These are phyloP conservation scores for Maniola hyperantus DNA, from an alignment of 2,888 invertebrate genomes.

Conservation along the genomic window DNA sequence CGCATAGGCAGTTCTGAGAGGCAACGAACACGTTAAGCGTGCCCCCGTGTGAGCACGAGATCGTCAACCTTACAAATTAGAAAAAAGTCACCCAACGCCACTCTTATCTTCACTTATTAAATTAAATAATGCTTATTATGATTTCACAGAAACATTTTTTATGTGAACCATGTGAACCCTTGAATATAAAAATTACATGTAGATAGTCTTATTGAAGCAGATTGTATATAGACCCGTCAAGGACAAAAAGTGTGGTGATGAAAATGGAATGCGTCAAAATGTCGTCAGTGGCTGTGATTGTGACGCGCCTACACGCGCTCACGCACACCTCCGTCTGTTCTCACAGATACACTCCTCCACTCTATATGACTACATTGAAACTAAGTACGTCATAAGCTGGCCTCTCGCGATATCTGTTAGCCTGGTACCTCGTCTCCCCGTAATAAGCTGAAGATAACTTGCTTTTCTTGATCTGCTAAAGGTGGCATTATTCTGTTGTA, in stretches of 20 bases:
- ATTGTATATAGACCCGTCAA: constrained; percentile 32
- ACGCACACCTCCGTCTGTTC: constrained; percentile 57
- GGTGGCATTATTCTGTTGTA: constrained; percentile 58
- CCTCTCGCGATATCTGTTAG: constrained; percentile 68
- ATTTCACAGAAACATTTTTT: constrained; percentile 10
- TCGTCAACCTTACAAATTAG: constrained; percentile 81
- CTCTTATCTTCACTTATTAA: constrained; percentile 36
- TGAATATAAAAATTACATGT: constrained; percentile 16
- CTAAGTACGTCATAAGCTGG: constrained; percentile 68
- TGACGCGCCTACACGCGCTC: constrained; percentile 68
- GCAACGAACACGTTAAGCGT: constrained; percentile 72
- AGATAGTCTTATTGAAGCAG: constrained; percentile 29
- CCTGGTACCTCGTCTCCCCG: constrained; percentile 77
- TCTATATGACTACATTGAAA: constrained; percentile 54
- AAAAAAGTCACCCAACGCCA: constrained; percentile 72
- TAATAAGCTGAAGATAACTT: constrained; percentile 82
- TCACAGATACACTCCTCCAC: constrained; percentile 51
- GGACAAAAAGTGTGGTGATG: constrained; percentile 38
- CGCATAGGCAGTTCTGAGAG: constrained; percentile 76
- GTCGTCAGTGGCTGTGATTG: constrained; percentile 58
- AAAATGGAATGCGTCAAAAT: constrained; percentile 51
- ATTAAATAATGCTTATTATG: constrained; percentile 16
- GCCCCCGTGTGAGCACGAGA: constrained; percentile 76
- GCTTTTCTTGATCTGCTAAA: constrained; percentile 74
- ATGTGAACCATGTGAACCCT: not conserved